Conservation (phyloP, 2,888 invertebrate species). For the Norana najaformis region DNA sequence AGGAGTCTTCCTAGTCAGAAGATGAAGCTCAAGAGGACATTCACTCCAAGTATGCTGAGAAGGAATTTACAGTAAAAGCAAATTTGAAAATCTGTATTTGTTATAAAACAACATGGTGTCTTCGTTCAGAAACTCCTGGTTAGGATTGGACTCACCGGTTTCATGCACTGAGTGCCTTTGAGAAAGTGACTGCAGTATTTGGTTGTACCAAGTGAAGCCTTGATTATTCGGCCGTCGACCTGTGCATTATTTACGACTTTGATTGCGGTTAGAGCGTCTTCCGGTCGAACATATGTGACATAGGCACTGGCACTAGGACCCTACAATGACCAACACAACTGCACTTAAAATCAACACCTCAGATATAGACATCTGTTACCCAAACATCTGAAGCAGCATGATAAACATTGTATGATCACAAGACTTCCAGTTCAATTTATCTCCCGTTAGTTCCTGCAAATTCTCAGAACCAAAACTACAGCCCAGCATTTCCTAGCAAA, state of each 20-base stretch:
- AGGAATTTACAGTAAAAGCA: not conserved
- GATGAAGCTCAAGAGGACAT: not conserved
- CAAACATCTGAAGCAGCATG: not conserved
- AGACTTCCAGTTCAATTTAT: too few species aligned
- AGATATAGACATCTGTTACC: not conserved
- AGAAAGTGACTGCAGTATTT: conserved; percentile 99
- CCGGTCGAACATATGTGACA: conserved; percentile 84
- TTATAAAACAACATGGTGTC: not conserved
- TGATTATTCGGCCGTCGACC: conserved; percentile 91
- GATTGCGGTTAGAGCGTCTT: conserved; percentile 95
- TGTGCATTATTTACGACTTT: conserved; percentile 94
- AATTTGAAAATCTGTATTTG: not conserved
- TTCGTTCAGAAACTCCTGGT: not conserved
- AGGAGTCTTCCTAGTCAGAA: not conserved
- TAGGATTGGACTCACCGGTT: conserved; percentile 62
- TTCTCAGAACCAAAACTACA: too few species aligned
- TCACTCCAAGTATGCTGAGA: not conserved
- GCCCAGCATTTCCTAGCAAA: too few species aligned
- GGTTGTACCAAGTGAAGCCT: conserved; percentile 97
- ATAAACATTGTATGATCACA: too few species aligned
- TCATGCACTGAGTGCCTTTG: conserved; percentile 95
- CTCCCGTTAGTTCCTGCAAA: too few species aligned
- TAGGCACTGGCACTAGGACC: conserved; percentile 77
- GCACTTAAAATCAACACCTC: not conserved
- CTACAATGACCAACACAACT: conserved; percentile 45